Conservation (phyloP, 2,113 vertebrate genomes). For the human (Homo sapiens) region DNA sequence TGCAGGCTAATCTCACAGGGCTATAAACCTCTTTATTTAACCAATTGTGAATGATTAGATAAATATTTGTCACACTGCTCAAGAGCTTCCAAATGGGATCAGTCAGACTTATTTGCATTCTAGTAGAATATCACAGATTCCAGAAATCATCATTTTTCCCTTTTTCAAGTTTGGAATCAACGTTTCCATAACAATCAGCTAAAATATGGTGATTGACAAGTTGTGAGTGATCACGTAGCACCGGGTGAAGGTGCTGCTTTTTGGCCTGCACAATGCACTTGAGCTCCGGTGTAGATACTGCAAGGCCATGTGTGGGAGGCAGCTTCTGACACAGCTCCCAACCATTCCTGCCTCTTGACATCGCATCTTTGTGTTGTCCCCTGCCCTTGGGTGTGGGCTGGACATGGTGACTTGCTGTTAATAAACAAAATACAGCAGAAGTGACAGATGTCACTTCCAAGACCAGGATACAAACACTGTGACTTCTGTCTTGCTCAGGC, state of each 20-base stretch:
- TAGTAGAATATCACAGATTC: neutral
- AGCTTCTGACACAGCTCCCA: neutral
- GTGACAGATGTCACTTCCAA: neutral
- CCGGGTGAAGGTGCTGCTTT: neutral
- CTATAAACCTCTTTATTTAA: neutral
- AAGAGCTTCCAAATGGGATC: neutral
- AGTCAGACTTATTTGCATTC: neutral
- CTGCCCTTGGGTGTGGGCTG: neutral
- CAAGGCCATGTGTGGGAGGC: no score
- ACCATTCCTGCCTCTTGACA: neutral
- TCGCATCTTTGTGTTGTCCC: neutral
- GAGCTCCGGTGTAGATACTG: neutral
- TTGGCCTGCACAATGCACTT: neutral
- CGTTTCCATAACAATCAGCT: neutral
- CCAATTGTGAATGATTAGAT: neutral
- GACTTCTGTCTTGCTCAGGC: no score
- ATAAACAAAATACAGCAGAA: neutral
- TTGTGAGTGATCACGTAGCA: neutral
- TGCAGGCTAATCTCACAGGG: neutral
- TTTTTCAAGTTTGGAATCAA: neutral
- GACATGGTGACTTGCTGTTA: neutral
- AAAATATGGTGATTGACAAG: neutral
- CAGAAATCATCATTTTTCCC: neutral
- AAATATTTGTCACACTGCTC: neutral
- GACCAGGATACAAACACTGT: neutral